These are phyloP conservation scores for Agrochola macilenta DNA, from an alignment of 2,888 invertebrate species.

Conservation along the genomic window DNA sequence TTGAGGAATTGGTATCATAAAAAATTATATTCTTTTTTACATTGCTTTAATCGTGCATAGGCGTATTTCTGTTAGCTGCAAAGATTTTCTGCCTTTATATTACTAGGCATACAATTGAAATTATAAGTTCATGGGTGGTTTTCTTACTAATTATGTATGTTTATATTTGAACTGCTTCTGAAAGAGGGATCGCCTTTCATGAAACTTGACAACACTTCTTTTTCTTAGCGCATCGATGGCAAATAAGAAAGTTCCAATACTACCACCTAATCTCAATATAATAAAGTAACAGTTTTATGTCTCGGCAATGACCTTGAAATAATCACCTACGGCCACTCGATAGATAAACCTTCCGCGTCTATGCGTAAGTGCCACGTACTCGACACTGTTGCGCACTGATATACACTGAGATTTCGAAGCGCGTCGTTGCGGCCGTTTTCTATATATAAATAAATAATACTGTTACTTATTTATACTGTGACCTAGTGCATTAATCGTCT, in stretches of 20 bases:
- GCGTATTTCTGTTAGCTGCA: neutral
- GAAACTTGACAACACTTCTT: neutral
- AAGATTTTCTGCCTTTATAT: neutral
- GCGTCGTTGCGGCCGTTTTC: too few species aligned
- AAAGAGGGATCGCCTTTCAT: neutral
- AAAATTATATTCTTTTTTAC: too few species aligned
- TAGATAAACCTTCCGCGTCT: too few species aligned
- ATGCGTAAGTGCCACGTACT: too few species aligned
- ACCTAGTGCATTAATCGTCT: neutral
- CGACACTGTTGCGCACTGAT: too few species aligned
- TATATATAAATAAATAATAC: too few species aligned
- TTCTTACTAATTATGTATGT: neutral
- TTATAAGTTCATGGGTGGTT: neutral
- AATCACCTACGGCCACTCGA: too few species aligned
- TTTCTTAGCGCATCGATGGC: neutral
- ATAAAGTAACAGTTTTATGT: too few species aligned
- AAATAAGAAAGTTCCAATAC: neutral
- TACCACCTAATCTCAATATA: neutral
- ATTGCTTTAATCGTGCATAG: neutral
- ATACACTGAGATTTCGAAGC: too few species aligned
- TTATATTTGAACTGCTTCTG: neutral
- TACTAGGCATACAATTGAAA: neutral
- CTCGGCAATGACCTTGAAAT: too few species aligned
- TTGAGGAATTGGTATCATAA: neutral
- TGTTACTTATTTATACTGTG: too few species aligned